Conservation (phyloP, 2,113 vertebrate genomes). For the Hystrix brachyura region DNA sequence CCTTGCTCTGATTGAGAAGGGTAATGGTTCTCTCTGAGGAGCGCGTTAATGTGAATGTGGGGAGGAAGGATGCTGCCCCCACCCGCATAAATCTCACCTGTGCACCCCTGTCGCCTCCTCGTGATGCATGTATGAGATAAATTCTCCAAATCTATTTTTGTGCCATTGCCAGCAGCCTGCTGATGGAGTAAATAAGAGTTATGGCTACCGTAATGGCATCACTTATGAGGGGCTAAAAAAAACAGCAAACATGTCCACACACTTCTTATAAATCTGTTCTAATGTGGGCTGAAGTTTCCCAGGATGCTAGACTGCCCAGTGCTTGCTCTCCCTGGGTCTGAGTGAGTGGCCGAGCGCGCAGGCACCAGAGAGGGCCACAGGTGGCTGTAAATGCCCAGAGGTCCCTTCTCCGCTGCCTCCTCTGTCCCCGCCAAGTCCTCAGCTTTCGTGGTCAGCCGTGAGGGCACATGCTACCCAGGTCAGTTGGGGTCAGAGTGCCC, state of each 20-base stretch:
- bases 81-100: constrained; percentile 86
- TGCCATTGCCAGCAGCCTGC: constrained; percentile 87
- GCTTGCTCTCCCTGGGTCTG: neutral
- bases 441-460: neutral
- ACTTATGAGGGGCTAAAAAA: constrained; percentile 86
- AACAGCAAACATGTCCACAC: constrained; percentile 86
- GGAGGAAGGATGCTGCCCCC: constrained; percentile 78
- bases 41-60: constrained; percentile 65
- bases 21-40: constrained; percentile 57
- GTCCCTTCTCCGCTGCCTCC: neutral
- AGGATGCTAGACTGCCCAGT: constrained; percentile 16
- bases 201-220: constrained; percentile 86
- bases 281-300: constrained; percentile 72
- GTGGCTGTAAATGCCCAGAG: rapidly evolving
- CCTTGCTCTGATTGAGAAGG: constrained; percentile 72
- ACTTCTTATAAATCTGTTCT: constrained; percentile 87
- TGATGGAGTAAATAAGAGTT: constrained; percentile 89
- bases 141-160: constrained; percentile 91
- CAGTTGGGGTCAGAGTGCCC: rapidly evolving
- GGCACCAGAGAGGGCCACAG: neutral
- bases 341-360: neutral
- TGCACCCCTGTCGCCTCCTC: constrained; percentile 81
- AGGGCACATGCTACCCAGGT: neutral
- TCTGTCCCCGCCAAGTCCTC: neutral
- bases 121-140: constrained; percentile 88